phyloP scores from a whole-genome alignment of 2,888 invertebrate genomes.

The Allophyes oxyacanthae region DNA sequence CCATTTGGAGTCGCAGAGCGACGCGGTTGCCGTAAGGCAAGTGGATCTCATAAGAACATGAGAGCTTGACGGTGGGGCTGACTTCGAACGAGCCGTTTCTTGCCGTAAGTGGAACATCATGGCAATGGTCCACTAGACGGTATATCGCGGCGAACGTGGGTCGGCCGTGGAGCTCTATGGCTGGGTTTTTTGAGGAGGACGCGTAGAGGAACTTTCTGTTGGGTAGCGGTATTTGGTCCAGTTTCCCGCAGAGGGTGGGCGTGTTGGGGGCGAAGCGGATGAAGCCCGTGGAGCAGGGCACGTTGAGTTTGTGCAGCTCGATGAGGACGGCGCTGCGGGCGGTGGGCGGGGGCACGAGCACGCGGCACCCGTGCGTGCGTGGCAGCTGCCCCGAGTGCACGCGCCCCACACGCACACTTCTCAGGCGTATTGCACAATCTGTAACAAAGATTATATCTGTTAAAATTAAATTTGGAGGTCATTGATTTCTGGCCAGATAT shows the following conservation, averaged over 20 bases:
- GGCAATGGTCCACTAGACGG: conserved; percentile 92
- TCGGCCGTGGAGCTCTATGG: conserved; percentile 89
- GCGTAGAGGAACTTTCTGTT: conserved; percentile 90
- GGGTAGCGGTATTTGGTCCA: conserved; percentile 90
- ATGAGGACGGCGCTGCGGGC: conserved; percentile 90
- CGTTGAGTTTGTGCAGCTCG: conserved; percentile 91
- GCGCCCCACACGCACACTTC: conserved; percentile 77
- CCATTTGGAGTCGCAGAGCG: conserved; percentile 90
- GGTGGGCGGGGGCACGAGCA: conserved; percentile 84
- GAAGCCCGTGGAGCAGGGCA: conserved; percentile 91
- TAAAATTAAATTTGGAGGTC: too few species aligned
- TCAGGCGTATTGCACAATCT: conserved; percentile 90
- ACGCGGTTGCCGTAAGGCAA: conserved; percentile 92
- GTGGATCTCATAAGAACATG: conserved; percentile 92
- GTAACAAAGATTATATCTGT: conserved; percentile 71
- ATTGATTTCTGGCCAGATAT: too few species aligned
- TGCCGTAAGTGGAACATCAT: conserved; percentile 91
- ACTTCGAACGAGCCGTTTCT: conserved; percentile 91
- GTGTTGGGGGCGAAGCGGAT: conserved; percentile 89
- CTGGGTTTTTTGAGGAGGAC: conserved; percentile 81
- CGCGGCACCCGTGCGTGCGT: conserved; percentile 85
- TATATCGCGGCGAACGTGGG: conserved; percentile 92
- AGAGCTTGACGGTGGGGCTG: conserved; percentile 88
- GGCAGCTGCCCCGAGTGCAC: conserved; percentile 89
- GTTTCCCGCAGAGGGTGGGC: conserved; percentile 91